A percentile compares a stretch with the other conserved stretches of the same genome.
Evolutionary conservation across 2,888 invertebrate species (phyloP).

Genomic region (Strigamia transsilvanica): DNA sequence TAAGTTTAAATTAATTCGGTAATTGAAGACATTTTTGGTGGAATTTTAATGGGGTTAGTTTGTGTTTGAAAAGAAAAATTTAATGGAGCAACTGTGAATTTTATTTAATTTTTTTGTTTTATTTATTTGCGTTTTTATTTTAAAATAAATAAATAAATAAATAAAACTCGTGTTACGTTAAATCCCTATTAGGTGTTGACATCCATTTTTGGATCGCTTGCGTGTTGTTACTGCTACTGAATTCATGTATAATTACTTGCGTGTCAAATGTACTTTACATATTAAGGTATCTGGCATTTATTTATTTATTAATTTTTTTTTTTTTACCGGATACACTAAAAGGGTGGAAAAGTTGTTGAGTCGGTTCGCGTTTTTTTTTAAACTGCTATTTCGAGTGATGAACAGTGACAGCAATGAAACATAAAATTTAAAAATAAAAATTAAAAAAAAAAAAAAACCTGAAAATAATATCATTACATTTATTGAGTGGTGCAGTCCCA

Average conservation of each 20-base stretch:
- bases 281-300: too few species aligned
- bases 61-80: too few species aligned
- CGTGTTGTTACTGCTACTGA: slow-evolving; percentile 31
- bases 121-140: too few species aligned
- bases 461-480: background rate
- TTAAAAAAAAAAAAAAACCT: background rate
- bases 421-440: background rate
- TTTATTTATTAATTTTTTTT: background rate
- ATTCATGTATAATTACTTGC: slow-evolving; percentile 37
- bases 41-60: background rate
- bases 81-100: too few species aligned
- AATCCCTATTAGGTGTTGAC: slow-evolving; percentile 18
- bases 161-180: slow-evolving; percentile 1
- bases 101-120: background rate
- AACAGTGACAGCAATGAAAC: background rate
- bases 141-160: background rate
- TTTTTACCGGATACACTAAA: background rate
- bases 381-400: background rate
- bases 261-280: slow-evolving; percentile 8
- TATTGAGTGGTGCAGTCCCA: background rate
- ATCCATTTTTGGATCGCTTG: background rate
- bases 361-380: background rate
- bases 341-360: slow-evolving; percentile 1
- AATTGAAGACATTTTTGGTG: background rate
- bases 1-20: background rate